Conservation (phyloP, 1,140 invertebrate genomes). For the Archivesica marissinica region DNA sequence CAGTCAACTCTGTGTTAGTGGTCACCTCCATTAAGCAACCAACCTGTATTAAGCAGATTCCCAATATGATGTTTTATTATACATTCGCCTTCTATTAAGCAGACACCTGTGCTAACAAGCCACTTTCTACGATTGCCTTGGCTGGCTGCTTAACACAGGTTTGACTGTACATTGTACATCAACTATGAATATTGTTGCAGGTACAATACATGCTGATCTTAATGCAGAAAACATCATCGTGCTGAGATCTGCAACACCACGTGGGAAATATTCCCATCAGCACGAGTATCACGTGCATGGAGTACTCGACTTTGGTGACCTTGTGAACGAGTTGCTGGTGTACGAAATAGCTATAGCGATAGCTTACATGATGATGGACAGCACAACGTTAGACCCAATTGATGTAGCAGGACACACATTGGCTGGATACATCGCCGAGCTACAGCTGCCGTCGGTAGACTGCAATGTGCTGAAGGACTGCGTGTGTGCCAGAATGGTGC, state of each 20-base stretch:
- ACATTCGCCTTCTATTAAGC: too few relatives aligned
- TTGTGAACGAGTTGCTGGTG: slow-evolving; percentile 88
- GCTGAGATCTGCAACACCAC: neutral
- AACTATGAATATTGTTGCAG: too few relatives aligned
- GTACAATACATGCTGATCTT: slow-evolving; percentile 55
- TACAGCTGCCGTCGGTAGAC: slow-evolving; percentile 87
- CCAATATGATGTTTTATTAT: too few relatives aligned
- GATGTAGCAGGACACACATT: slow-evolving; percentile 89
- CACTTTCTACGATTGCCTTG: too few relatives aligned
- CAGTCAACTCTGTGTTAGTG: too few relatives aligned
- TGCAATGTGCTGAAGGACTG: slow-evolving; percentile 89
- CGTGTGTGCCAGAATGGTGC: slow-evolving; percentile 90
- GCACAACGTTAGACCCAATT: slow-evolving; percentile 84
- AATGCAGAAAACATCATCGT: slow-evolving; percentile 65
- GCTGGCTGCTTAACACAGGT: too few relatives aligned
- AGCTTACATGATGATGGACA: slow-evolving; percentile 91
- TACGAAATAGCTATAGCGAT: slow-evolving; percentile 93
- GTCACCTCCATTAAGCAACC: too few relatives aligned
- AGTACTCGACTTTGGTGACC: slow-evolving; percentile 94
- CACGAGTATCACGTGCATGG: slow-evolving; percentile 81
- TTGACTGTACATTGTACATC: too few relatives aligned
- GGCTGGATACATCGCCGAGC: slow-evolving; percentile 89
- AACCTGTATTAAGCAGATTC: too few relatives aligned
- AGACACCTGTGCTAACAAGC: too few relatives aligned
- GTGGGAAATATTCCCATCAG: neutral